Percentiles rank a stretch among this genome's conserved stretches.
phyloP scores from a whole-genome alignment of 2,888 invertebrate genomes.

The Melieria crassipennis region DNA sequence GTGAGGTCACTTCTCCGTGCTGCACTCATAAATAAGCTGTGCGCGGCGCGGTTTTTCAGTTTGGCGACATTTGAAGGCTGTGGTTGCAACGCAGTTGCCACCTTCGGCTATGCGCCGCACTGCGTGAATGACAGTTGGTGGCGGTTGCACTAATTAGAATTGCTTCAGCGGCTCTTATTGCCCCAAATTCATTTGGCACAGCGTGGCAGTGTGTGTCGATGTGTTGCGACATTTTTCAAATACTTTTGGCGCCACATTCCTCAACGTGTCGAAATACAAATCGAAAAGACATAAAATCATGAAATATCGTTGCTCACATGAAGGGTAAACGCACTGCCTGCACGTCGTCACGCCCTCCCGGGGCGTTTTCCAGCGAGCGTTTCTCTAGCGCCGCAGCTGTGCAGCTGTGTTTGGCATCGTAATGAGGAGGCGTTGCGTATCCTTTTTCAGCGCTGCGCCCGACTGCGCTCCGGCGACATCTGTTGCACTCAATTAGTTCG shows the following conservation, averaged over 20 bases:
- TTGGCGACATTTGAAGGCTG: constrained; percentile 8
- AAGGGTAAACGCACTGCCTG: too few relatives aligned
- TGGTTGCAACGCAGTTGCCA: constrained; percentile 4
- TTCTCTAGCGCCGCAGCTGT: not conserved
- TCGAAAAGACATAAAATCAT: not conserved
- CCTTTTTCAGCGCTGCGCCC: constrained; percentile 19
- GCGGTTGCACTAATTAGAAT: constrained; percentile 13
- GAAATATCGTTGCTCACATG: too few relatives aligned
- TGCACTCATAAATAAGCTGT: constrained; percentile 30
- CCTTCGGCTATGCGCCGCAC: constrained; percentile 14
- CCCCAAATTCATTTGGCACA: constrained; percentile 31
- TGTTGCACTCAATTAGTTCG: constrained; percentile 13
- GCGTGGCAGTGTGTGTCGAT: constrained; percentile 19
- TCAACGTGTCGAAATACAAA: too few relatives aligned
- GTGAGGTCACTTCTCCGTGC: constrained; percentile 26
- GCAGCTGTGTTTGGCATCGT: constrained; percentile 33
- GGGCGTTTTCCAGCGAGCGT: too few relatives aligned
- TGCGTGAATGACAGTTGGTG: not conserved
- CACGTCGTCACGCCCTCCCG: too few relatives aligned
- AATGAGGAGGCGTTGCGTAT: constrained; percentile 39
- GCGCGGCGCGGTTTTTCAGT: not conserved
- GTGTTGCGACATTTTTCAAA: constrained; percentile 31
- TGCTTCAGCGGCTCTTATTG: constrained; percentile 29
- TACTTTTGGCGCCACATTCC: not conserved
- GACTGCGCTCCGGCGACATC: not conserved